These are phyloP conservation scores for Odontamblyopus lacepedii DNA, from an alignment of 2,797 vertebrate genomes.

Conservation along the genomic window DNA sequence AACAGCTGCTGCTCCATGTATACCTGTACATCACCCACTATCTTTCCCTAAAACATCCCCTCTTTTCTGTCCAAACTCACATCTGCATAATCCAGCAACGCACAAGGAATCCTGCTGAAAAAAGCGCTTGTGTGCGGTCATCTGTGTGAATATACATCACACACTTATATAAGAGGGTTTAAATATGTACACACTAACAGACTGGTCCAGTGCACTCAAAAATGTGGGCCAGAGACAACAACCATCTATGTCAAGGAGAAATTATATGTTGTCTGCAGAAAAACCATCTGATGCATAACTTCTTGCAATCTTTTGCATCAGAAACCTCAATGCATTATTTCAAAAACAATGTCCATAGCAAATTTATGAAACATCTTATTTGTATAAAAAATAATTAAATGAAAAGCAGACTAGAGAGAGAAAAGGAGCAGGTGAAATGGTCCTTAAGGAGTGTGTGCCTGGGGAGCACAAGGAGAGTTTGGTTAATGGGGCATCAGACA, in stretches of 20 bases:
- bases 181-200: too few relatives aligned
- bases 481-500: slow-evolving; percentile 62
- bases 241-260: background rate
- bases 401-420: slow-evolving; percentile 33
- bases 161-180: background rate
- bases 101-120: background rate
- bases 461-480: slow-evolving; percentile 61
- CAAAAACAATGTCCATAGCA: slow-evolving; percentile 7
- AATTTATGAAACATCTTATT: slow-evolving; percentile 18
- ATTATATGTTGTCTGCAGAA: background rate
- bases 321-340: too few relatives aligned
- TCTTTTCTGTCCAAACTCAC: background rate
- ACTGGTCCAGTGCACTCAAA: too few relatives aligned
- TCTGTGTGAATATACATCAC: background rate
- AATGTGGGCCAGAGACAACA: too few relatives aligned
- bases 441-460: slow-evolving; percentile 38
- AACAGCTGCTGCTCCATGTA: too few relatives aligned
- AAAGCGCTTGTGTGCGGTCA: background rate
- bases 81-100: background rate
- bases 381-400: slow-evolving; percentile 30
- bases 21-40: too few relatives aligned
- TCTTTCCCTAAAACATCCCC: too few relatives aligned
- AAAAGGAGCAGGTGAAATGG: slow-evolving; percentile 37
- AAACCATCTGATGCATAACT: background rate
- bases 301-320: too few relatives aligned